Evolutionary conservation across 37 sponge, comb jelly and placozoan species (phyloP), one percentile per base, ranked within the genome.

Genomic region (Oscarella lobularis): DNA sequence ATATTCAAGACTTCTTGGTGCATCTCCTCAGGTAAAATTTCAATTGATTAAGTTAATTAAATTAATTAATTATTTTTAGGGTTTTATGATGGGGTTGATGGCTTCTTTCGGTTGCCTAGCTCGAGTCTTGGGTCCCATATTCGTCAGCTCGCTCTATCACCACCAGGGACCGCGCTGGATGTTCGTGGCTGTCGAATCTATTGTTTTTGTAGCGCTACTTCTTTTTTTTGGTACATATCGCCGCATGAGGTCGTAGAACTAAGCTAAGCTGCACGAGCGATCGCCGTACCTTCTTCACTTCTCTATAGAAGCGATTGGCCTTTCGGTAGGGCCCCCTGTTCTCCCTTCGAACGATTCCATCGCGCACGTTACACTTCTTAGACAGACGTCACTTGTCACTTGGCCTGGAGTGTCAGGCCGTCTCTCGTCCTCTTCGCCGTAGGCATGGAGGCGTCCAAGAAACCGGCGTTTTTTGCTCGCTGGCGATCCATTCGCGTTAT

Each of bases 71-170:
- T 30, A 35, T 79, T 2, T 31, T 41, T 83, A 94, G 88, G 95
- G 95, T n/a, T 74, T 73, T 2, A 94, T 94, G 95, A 94, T 90
- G 84, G 95, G 95, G 0, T 38, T 66, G 48, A 40, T 94, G 6
- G 87, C 90, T 75, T 83, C 86, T 68, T 4, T 35, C n/a, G 71
- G 92, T 2, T 83, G 92, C 35, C 65, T 85, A 0, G 88, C 90
- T 2, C 74, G 95, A 33, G 40, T 76, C 5, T 38, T 94, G 35
- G 95, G 95, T 3, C 95, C 95, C 5, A 34, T 92, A 35, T 77
- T 80, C 66, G 82, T 92, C 30, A 86, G 78, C 30, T 33, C 39
- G 39, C 67, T 92, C 14, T 92, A 92, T 74, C 68, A 75, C 1
- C 71, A 66, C 31, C 34, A 39, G 6, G 93, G 93, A 33, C 86